Base-by-base conservation (phyloP, 2,888 invertebrate species). In the Oxystoma pomonae region DNA sequence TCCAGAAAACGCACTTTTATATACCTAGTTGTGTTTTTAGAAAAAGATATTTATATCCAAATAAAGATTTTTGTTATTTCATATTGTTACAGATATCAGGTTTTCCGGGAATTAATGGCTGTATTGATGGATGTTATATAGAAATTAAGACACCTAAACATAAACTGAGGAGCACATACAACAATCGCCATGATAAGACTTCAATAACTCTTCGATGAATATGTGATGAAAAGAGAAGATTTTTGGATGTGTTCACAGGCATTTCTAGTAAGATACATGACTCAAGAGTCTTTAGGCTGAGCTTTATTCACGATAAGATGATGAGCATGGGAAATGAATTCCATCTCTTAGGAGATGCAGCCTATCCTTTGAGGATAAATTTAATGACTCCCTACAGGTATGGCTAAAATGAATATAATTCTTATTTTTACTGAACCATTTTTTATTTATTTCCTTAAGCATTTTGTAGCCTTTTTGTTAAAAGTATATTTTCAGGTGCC, bases 101-200 rank as follows among this genome's bases (percentile, higher is more conserved):
- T 57, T 69, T 70, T 63, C 71, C 66, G 9, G 57, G 55, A 56
- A 64, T 68, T 18, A 20, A 71, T 16, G 72, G 69, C 1, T 70
- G 69, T 62, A 68, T 72, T 55, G 70, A 71, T 67, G 69, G 70
- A 9, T 68, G 65, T 20, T 68, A 60, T 16, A 69, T 73, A 20
- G 51, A 35, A 9, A 73, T 74, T 9, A 66, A 70, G 59, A 73
- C 72, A 55, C 73, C 74, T 21, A 72, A 65, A 7, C 66, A 72
- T 55, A 76, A 76, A 73, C 68, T 74, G 5, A 72, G 71, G 64
- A 73, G 68, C 1, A 76, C 73, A 2, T 76, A 75, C 64, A 67
- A 70, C 1, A 77, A 78, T 60, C 66, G 75, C 19, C 72, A 73
- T 64, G 71, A 73, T 62, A 55, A 66, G 19, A 67, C 69, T 56